These are phyloP conservation scores for Artibeus lituratus DNA, from an alignment of 2,797 vertebrate genomes.

Conservation along the genomic window DNA sequence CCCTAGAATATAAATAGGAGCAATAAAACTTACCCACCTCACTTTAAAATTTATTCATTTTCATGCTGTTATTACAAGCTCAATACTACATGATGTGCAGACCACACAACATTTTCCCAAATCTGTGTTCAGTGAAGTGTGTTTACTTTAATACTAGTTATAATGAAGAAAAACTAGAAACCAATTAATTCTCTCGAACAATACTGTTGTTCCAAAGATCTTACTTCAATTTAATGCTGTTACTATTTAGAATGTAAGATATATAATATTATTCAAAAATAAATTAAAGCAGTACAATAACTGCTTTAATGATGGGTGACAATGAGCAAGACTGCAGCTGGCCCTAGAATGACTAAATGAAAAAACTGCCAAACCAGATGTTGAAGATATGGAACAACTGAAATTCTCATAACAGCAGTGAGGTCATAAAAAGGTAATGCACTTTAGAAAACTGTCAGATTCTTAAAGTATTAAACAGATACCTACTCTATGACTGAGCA, in stretches of 20 bases:
- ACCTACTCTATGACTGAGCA: background rate
- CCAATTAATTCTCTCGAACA: background rate
- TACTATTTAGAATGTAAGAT: background rate
- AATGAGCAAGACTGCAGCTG: background rate
- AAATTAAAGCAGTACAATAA: background rate
- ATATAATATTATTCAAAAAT: background rate
- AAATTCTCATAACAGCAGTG: background rate
- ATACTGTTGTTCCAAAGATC: background rate
- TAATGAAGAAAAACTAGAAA: background rate
- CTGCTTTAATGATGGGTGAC: background rate
- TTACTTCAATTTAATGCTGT: background rate
- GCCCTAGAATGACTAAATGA: background rate
- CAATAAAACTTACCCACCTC: background rate
- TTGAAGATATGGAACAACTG: background rate
- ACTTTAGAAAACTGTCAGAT: background rate
- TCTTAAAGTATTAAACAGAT: background rate
- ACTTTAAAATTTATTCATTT: background rate
- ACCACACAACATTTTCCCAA: background rate
- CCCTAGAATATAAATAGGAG: background rate
- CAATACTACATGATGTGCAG: background rate
- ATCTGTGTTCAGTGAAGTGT: background rate
- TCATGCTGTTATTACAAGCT: background rate
- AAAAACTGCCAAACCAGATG: background rate
- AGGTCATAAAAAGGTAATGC: background rate
- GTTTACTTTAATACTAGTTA: background rate